Conservation (phyloP, 2,888 invertebrate genomes). For the Machimus rusticus region DNA sequence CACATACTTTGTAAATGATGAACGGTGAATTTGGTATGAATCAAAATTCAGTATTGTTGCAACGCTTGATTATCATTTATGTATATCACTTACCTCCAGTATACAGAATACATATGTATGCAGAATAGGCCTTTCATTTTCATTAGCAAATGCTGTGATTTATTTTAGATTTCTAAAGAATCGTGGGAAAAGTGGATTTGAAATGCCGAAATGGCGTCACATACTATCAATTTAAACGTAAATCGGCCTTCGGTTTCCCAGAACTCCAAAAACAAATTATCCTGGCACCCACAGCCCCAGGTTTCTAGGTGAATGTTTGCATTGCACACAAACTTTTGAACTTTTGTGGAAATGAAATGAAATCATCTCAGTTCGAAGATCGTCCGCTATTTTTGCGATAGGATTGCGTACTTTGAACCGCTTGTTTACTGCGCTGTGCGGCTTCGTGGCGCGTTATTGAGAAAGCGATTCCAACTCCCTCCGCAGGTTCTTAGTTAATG, state of each 20-base stretch:
- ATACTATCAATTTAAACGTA: too few species aligned
- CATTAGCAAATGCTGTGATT: too few species aligned
- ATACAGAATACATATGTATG: too few species aligned
- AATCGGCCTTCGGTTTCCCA: neutral
- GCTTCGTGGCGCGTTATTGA: neutral
- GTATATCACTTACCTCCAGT: too few species aligned
- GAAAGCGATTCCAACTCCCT: neutral
- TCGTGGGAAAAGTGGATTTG: too few species aligned
- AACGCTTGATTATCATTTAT: too few species aligned
- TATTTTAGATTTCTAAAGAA: too few species aligned
- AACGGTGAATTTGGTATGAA: too few species aligned
- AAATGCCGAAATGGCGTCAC: too few species aligned
- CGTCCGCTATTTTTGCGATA: neutral
- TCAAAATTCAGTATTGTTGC: too few species aligned
- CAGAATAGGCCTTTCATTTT: too few species aligned
- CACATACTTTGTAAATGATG: too few species aligned
- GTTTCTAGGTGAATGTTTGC: neutral
- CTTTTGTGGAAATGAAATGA: neutral
- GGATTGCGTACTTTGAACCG: neutral
- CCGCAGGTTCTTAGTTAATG: neutral
- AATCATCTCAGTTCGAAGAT: neutral
- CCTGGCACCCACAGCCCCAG: neutral
- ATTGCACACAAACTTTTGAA: neutral
- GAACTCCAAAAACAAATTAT: neutral
- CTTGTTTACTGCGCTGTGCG: neutral